Percentiles rank a stretch among this genome's conserved stretches.
Conservation (phyloP, 1,140 invertebrate species). For the Achatina immaculata region DNA sequence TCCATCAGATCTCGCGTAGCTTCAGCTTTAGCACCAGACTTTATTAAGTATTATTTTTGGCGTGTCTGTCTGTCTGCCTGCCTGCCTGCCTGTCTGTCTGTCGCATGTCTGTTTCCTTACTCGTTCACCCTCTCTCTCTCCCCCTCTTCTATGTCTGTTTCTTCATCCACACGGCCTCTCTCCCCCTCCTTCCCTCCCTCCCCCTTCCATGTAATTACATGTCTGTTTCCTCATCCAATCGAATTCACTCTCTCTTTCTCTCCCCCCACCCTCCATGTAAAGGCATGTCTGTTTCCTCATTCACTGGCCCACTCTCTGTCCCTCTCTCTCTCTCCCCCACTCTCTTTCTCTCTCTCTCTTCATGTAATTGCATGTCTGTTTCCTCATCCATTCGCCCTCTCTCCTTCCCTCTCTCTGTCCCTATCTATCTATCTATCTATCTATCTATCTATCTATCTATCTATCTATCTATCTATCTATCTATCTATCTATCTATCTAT, state of each 20-base stretch:
- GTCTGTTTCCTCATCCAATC: background rate
- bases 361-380: background rate
- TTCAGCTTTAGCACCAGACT: no score
- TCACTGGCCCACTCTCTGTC: background rate
- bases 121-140: conserved; percentile 10
- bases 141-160: background rate
- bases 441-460: background rate
- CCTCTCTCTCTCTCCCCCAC: background rate
- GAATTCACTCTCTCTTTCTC: background rate
- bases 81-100: background rate
- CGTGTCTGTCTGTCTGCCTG: no score
- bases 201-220: background rate
- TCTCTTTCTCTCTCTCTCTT: conserved; percentile 9
- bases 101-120: no score
- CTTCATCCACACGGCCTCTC: background rate
- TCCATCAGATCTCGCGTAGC: no score
- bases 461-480: background rate
- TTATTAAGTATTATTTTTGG: no score
- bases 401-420: background rate
- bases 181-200: background rate
- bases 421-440: conserved; percentile 4
- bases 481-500: background rate
- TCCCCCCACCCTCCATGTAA: conserved; percentile 4
- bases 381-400: background rate
- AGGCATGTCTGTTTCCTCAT: background rate